These are phyloP conservation scores for Acipenser oxyrinchus DNA, from an alignment of 2,797 vertebrate genomes.

Conservation along the genomic window DNA sequence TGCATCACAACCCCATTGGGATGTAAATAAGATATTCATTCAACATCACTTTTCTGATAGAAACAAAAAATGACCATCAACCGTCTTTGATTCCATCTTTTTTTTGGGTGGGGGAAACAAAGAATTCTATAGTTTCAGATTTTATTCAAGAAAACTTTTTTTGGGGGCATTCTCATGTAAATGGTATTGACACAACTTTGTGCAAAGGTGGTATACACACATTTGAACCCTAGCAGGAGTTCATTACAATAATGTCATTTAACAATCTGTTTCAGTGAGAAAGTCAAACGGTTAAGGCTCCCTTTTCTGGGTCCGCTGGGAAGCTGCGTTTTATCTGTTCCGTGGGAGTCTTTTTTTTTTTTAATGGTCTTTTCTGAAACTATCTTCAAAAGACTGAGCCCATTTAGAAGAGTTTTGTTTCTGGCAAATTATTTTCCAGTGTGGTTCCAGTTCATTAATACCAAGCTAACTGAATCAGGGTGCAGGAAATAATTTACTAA, in stretches of 20 bases:
- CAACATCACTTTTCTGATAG: conserved; percentile 70
- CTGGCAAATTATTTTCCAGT: too few species aligned
- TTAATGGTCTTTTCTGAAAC: conserved; percentile 28
- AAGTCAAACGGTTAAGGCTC: conserved; percentile 69
- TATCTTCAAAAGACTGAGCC: not conserved
- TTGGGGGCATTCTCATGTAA: conserved; percentile 66
- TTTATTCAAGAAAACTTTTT: conserved; percentile 65
- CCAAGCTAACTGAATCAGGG: too few species aligned
- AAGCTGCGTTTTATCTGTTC: conserved; percentile 46
- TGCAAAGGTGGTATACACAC: conserved; percentile 63
- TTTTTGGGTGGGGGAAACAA: conserved; percentile 62
- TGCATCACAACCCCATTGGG: conserved; percentile 68
- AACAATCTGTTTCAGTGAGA: conserved; percentile 75
- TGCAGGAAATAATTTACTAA: too few species aligned
- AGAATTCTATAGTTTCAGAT: conserved; percentile 80
- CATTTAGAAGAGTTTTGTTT: too few species aligned
- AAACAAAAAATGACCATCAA: conserved; percentile 76
- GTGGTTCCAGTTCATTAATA: too few species aligned
- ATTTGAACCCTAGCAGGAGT: conserved; percentile 79
- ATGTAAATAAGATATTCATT: conserved; percentile 95
- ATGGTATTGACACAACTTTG: conserved; percentile 78
- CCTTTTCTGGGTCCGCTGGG: conserved; percentile 50
- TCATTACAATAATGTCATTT: conserved; percentile 76
- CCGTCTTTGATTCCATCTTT: conserved; percentile 79
- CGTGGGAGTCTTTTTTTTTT: conserved; percentile 52